These are phyloP conservation scores for Melitaea cinxia DNA, from an alignment of 1,140 invertebrate species.

Conservation along the genomic window DNA sequence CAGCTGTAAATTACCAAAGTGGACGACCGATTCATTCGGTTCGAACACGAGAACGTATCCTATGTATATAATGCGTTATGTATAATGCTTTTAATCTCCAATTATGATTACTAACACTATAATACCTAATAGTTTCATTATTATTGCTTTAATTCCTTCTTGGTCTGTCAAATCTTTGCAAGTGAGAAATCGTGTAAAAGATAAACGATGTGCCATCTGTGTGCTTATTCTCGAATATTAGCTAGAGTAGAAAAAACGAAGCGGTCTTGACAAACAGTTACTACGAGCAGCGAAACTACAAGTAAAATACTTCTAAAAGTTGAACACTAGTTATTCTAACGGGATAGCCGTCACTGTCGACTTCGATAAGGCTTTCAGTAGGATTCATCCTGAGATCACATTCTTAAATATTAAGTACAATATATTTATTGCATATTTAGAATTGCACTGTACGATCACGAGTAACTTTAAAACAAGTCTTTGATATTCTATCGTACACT, in stretches of 20 bases:
- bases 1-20: constrained; percentile 24
- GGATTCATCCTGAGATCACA: constrained; percentile 79
- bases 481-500: constrained; percentile 66
- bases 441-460: constrained; percentile 76
- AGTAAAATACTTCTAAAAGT: constrained; percentile 78
- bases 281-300: constrained; percentile 74
- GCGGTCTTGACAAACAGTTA: constrained; percentile 63
- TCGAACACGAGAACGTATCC: constrained; percentile 6
- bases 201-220: constrained; percentile 71
- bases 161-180: constrained; percentile 74
- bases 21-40: constrained; percentile 7
- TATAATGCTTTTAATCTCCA: constrained; percentile 8
- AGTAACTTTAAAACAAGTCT: constrained; percentile 65
- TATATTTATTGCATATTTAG: constrained; percentile 78
- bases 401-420: constrained; percentile 78
- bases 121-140: constrained; percentile 59
- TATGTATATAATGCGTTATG: constrained; percentile 8
- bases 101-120: constrained; percentile 52
- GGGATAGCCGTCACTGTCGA: constrained; percentile 68
- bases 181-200: constrained; percentile 71
- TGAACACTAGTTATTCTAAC: constrained; percentile 73
- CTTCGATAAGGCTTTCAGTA: constrained; percentile 72
- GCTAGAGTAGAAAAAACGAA: constrained; percentile 72
- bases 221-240: constrained; percentile 69
- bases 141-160: constrained; percentile 70